A percentile compares a stretch with the other conserved stretches of the same genome.
These are phyloP conservation scores for Zygaena filipendulae DNA, from an alignment of 2,888 invertebrate genomes.

Conservation along the genomic window DNA sequence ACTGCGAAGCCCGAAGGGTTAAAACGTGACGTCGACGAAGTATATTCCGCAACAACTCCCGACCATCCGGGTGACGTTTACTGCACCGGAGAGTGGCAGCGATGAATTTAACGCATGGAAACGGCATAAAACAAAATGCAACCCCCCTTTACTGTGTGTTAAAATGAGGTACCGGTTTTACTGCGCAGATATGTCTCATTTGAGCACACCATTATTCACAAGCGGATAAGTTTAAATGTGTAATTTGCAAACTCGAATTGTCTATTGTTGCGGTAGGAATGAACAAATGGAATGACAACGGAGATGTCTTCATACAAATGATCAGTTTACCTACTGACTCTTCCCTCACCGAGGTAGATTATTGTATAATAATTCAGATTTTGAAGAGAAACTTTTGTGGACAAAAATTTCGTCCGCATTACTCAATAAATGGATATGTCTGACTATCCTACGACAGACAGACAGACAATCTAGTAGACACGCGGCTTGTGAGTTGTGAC, in stretches of 20 bases:
- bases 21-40: conserved; percentile 15
- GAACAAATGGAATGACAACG: conserved; percentile 19
- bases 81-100: conserved; percentile 22
- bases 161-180: conserved; percentile 33
- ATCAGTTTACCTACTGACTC: too few relatives aligned
- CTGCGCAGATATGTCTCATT: conserved; percentile 31
- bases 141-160: too few relatives aligned
- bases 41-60: conserved; percentile 17
- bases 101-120: conserved; percentile 25
- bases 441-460: too few relatives aligned
- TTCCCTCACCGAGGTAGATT: too few relatives aligned
- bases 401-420: too few relatives aligned
- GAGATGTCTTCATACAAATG: too few relatives aligned
- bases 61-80: conserved; percentile 22
- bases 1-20: background rate
- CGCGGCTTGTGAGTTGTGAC: too few relatives aligned
- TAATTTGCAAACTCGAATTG: conserved; percentile 29
- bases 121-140: conserved; percentile 20
- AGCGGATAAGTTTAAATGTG: conserved; percentile 23
- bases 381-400: too few relatives aligned
- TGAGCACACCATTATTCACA: conserved; percentile 25
- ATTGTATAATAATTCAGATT: too few relatives aligned
- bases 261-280: conserved; percentile 34
- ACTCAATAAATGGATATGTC: too few relatives aligned
- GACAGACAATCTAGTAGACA: too few relatives aligned